Conservation (phyloP, 2,888 invertebrate genomes). For the Melieria omissa region DNA sequence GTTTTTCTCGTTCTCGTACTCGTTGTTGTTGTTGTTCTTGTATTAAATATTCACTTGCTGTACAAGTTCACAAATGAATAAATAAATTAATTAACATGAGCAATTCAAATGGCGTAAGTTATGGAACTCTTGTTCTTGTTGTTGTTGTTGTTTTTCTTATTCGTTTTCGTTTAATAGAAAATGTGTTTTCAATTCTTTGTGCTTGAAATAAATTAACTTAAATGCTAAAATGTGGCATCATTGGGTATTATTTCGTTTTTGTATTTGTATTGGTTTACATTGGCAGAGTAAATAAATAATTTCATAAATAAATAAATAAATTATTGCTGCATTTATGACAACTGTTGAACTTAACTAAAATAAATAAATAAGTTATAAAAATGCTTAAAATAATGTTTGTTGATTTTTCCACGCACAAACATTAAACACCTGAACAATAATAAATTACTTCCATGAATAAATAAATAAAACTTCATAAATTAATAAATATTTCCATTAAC, state of each 20-base stretch:
- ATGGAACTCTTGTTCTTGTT: too few species aligned
- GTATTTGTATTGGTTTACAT: conserved; percentile 26
- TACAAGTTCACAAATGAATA: conserved; percentile 15
- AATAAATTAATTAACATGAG: conserved; percentile 10
- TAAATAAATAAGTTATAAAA: conserved; percentile 11
- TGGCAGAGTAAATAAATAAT: conserved; percentile 28
- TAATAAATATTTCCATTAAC: conserved; percentile 16
- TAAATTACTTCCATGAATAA: conserved; percentile 35
- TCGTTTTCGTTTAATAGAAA: too few species aligned
- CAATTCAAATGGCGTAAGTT: too few species aligned
- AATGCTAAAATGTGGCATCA: conserved; percentile 5
- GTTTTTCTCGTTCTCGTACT: not conserved
- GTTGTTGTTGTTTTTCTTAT: too few species aligned
- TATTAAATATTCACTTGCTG: not conserved
- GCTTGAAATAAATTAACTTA: conserved; percentile 9
- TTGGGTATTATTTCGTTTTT: conserved; percentile 1
- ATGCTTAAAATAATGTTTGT: conserved; percentile 11
- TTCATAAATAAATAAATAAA: conserved; percentile 24
- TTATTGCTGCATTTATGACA: conserved; percentile 17
- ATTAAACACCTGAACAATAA: not conserved
- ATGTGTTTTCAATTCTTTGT: too few species aligned
- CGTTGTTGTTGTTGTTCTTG: not conserved
- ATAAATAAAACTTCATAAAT: conserved; percentile 36
- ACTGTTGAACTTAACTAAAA: not conserved
- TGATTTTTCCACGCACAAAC: not conserved